phyloP scores from a whole-genome alignment of 2,113 vertebrate genomes.

The Bos taurus region DNA sequence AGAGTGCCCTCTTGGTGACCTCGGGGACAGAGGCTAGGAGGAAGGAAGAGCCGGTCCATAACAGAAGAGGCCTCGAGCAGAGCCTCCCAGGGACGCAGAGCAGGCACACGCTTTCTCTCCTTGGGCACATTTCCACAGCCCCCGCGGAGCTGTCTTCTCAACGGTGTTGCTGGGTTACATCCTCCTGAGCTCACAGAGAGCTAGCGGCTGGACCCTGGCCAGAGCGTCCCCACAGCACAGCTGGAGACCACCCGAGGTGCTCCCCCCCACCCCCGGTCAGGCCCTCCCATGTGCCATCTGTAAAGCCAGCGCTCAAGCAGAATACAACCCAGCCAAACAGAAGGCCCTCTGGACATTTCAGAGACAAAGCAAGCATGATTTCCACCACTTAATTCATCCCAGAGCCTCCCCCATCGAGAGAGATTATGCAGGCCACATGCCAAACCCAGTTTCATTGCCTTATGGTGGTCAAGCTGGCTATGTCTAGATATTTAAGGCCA shows the following conservation, averaged over 20 bases:
- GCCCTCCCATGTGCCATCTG: neutral
- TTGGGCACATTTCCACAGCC: too few relatives aligned
- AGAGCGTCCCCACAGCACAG: neutral
- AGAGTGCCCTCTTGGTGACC: neutral
- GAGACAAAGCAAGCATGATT: neutral
- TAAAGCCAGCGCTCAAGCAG: neutral
- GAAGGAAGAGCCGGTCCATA: neutral
- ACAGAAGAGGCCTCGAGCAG: neutral
- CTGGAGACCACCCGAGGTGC: neutral
- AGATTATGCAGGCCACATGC: neutral
- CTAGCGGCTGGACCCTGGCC: neutral
- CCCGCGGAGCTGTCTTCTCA: fast-evolving
- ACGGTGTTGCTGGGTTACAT: neutral
- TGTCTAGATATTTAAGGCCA: neutral
- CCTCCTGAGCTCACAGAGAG: neutral
- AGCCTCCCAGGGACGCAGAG: fast-evolving
- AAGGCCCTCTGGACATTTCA: neutral
- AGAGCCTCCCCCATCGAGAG: neutral
- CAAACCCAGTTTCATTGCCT: neutral
- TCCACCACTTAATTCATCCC: neutral
- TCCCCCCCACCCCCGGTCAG: neutral
- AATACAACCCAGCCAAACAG: neutral
- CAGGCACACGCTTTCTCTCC: neutral
- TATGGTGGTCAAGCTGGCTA: neutral
- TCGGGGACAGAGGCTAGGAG: neutral